phyloP scores from a whole-genome alignment of 2,797 vertebrate genomes.

The Vultur gryphus region DNA sequence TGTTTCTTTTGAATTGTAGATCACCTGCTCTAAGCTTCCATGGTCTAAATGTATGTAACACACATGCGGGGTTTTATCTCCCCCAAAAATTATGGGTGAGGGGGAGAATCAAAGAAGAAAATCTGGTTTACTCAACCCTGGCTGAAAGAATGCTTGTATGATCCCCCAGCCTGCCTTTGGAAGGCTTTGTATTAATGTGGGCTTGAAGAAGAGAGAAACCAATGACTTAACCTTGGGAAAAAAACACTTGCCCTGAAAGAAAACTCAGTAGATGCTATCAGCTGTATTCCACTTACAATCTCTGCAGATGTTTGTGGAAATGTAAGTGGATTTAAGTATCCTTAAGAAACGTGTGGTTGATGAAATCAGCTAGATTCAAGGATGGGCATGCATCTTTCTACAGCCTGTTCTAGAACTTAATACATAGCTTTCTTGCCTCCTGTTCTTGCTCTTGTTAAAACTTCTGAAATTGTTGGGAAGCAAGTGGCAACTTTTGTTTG shows the following conservation, averaged over 20 bases:
- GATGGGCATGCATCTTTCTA: not conserved
- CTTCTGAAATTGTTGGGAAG: not conserved
- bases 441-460: not conserved
- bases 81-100: rapidly evolving
- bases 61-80: not conserved
- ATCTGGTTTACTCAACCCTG: not conserved
- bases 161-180: not conserved
- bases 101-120: not conserved
- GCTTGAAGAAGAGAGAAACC: not conserved
- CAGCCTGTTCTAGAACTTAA: not conserved
- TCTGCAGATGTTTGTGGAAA: not conserved
- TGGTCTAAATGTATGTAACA: not conserved
- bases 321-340: not conserved
- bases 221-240: not conserved
- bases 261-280: rapidly evolving
- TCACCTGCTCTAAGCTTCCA: not conserved
- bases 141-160: not conserved
- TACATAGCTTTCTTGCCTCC: not conserved
- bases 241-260: not conserved
- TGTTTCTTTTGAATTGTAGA: not conserved
- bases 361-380: not conserved
- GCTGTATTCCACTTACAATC: not conserved
- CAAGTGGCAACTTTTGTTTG: not conserved
- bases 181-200: not conserved
- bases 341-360: not conserved